Conservation (phyloP, 35 echinoderm and acorn worm species). For the Ophiothrix spiculata region DNA sequence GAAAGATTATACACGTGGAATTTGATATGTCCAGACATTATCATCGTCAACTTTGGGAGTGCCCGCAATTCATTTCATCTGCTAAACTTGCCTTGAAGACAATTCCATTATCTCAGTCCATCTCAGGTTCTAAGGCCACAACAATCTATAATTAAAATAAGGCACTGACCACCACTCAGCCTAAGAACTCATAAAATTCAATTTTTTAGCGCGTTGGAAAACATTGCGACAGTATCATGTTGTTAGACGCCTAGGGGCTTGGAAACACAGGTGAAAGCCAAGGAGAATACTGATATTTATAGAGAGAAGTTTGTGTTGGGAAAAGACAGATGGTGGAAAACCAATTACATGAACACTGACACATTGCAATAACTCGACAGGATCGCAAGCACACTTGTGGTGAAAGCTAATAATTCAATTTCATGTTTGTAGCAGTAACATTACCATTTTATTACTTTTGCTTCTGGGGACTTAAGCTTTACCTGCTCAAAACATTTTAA, state of each 20-base stretch:
- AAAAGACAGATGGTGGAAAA: neutral
- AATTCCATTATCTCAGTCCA: neutral
- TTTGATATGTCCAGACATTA: too few relatives aligned
- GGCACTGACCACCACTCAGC: neutral
- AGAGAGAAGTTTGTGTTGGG: too few relatives aligned
- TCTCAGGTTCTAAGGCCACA: neutral
- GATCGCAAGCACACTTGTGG: neutral
- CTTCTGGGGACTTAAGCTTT: neutral
- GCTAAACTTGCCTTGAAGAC: too few relatives aligned
- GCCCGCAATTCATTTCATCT: too few relatives aligned
- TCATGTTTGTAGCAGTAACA: neutral
- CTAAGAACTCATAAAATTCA: neutral
- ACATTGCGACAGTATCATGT: neutral
- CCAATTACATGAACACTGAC: neutral
- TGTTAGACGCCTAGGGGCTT: neutral
- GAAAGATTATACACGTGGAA: too few relatives aligned
- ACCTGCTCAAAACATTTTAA: too few relatives aligned
- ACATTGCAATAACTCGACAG: neutral
- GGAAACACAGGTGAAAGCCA: neutral
- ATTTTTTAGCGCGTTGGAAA: neutral
- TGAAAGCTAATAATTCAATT: neutral
- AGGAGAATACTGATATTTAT: neutral
- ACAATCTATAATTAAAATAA: neutral
- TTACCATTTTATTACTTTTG: neutral
- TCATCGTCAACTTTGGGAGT: too few relatives aligned